Percentiles rank a stretch among this genome's conserved stretches.
phyloP scores from a whole-genome alignment of 2,113 vertebrate species.

The Thunnus maccoyii region DNA sequence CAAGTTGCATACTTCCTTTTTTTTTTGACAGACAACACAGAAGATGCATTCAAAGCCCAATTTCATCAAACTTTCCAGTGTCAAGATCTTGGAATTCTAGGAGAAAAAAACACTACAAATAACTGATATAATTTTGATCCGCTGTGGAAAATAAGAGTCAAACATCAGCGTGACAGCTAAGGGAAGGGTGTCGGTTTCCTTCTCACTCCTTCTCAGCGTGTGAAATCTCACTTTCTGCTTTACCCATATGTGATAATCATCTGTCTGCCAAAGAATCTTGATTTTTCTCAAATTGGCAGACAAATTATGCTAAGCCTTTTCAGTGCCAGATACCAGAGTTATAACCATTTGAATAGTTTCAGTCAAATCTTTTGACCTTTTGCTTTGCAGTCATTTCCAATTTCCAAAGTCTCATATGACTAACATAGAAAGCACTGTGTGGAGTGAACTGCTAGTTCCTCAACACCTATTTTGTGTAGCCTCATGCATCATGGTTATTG shows the following conservation, averaged over 20 bases:
- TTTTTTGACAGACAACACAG: constrained; percentile 28
- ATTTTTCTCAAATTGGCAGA: constrained; percentile 33
- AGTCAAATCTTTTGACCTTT: not conserved
- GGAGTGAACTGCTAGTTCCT: too few relatives aligned
- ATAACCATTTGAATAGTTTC: constrained; percentile 14
- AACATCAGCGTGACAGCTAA: constrained; percentile 7
- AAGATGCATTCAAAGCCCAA: constrained; percentile 41
- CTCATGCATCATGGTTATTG: not conserved
- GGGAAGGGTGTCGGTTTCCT: not conserved
- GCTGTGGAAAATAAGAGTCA: constrained; percentile 3
- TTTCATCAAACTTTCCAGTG: constrained; percentile 34
- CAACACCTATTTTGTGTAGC: too few relatives aligned
- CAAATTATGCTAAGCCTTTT: not conserved
- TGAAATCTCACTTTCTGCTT: constrained; percentile 48
- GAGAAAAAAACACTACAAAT: not conserved
- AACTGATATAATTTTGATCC: not conserved
- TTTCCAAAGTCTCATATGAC: not conserved
- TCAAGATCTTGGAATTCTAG: constrained; percentile 3
- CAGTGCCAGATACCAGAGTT: constrained; percentile 16
- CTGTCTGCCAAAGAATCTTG: constrained; percentile 28
- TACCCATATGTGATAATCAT: constrained; percentile 49
- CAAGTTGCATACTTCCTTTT: constrained; percentile 29
- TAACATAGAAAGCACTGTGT: too few relatives aligned
- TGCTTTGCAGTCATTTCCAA: constrained; percentile 1
- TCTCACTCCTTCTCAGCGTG: not conserved